Percentiles rank a stretch among this genome's conserved stretches.
Conservation (phyloP, 2,797 vertebrate genomes). For the Notolabrus celidotus region DNA sequence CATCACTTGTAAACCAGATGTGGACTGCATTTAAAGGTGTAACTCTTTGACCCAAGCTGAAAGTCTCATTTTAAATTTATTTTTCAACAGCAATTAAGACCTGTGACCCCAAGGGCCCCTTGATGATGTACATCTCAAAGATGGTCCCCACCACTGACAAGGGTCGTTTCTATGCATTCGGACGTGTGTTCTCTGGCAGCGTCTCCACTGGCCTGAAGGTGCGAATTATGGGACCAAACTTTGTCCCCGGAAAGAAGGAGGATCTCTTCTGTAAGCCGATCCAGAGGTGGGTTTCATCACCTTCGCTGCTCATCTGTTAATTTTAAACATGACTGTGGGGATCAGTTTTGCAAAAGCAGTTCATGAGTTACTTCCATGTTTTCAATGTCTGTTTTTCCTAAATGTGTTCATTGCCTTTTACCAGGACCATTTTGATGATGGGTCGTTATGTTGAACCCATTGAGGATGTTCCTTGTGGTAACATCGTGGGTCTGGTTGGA, state of each 20-base stretch:
- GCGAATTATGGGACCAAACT: slow-evolving; percentile 98
- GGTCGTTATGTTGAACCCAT: slow-evolving; percentile 95
- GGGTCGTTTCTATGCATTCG: slow-evolving; percentile 96
- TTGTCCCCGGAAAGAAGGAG: slow-evolving; percentile 95
- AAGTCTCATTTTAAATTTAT: not conserved
- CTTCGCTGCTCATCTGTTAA: not conserved
- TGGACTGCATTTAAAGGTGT: not conserved
- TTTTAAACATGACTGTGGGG: not conserved
- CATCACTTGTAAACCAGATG: not conserved
- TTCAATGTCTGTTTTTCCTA: not conserved
- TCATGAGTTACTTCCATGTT: not conserved
- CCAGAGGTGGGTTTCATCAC: slow-evolving; percentile 87
- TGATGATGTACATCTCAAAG: slow-evolving; percentile 99
- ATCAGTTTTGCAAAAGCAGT: not conserved
- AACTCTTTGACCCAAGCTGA: no score
- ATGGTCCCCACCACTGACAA: slow-evolving; percentile 98
- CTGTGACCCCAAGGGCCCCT: slow-evolving; percentile 93
- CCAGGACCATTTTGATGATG: slow-evolving; percentile 98
- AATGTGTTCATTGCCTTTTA: fast-evolving
- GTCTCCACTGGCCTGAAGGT: slow-evolving; percentile 95
- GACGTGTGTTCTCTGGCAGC: slow-evolving; percentile 93
- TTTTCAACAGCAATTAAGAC: slow-evolving; percentile 91
- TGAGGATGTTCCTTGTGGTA: slow-evolving; percentile 95
- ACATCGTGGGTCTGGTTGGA: slow-evolving; percentile 95
- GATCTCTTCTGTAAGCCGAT: slow-evolving; percentile 96